Evolutionary conservation across 2,888 invertebrate species (phyloP), one percentile per base, ranked within the genome.

Genomic region (Blera fallax): DNA sequence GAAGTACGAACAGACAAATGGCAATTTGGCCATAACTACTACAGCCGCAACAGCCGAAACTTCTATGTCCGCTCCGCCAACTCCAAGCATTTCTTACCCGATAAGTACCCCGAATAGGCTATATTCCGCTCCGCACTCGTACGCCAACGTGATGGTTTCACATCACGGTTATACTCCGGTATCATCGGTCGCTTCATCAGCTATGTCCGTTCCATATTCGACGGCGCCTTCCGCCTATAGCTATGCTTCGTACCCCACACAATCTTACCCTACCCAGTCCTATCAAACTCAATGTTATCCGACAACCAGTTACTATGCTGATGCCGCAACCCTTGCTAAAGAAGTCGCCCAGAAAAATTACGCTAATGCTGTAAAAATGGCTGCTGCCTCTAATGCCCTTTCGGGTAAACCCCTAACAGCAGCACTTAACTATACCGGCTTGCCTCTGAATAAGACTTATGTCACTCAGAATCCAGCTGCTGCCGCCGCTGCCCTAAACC

Each of bases 321-420:
- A 95, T 91, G 94, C 95, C 27, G 95, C 94, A 64, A 93, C 95
- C 52, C 91, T 96, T 87, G 96, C 96, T 89, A 96, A 96, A 90
- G 96, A 96, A 90, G 95, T 96, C 87, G 96, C 96, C 43, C 96
- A 96, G 91, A 96, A 96, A 92, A 96, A 95, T 91, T 96, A 96
- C 91, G 95, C 96, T 40, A 96, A 96, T 91, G 95, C 95, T 11
- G 93, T 96, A 58, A 95, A 95, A 89, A 91, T 94, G 87, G 94
- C 94, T 7, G 93, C 93, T 56, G 93, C 93, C 32, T 89, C 90
- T 8, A 89, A 89, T 81, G 88, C 89, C 0, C 87, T 90, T 7
- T 90, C 90, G n/a, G 91, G 90, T 11, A 93, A 93, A 88, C 94
- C 94, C 16, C 91, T 95, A 43, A 94, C 94, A 79, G 94, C 95